Evolutionary conservation across 1,140 invertebrate genomes (phyloP), one percentile per base, ranked within the genome.

Genomic region (Sminthurinus signatus): DNA sequence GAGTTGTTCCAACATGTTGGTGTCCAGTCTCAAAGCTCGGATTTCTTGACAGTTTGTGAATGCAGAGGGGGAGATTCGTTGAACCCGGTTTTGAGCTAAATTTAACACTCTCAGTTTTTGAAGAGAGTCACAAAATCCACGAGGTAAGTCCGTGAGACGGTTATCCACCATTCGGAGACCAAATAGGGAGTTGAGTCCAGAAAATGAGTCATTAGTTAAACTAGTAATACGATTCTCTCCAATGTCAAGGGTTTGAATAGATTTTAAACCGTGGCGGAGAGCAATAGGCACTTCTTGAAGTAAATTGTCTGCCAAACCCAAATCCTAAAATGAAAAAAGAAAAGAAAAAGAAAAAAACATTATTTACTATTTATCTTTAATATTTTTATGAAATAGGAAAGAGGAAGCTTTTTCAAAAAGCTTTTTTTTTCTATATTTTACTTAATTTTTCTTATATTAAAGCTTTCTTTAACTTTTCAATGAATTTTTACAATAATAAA

Each of bases 121-220:
- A 82, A 93, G 85, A 75, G 87, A 86, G 73, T 86, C 85, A 75
- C 93, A 93, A n/a, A 89, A 84, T 1, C 87, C 88, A 75, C 86
- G 87, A 5, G 84, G 84, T 14, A 95, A 83, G 75, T 91, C 89
- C 17, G 86, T 86, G 64, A 95, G 86, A 70, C 87, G 85, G 78
- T 95, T 95, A 77, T 91, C 88, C 10, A 88, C 91, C 63, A 95
- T 78, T 66, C 89, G 80, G 19, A 96, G 79, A 1, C 88, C 89
- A 69, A 88, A 89, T 57, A 94, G 81, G 75, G 90, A 84, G 75
- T 86, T 83, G 81, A 93, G 84, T 64, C 85, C 83, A 63, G 81
- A 80, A 73, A 94, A 91, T 19, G 88, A 88, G 28, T 85, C 85
- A 75, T 89, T 91, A 72, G 84, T 85, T 69, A 94, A 84, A 71